Base-by-base conservation (phyloP, 2,797 vertebrate species). In the Buceros bicornis region DNA sequence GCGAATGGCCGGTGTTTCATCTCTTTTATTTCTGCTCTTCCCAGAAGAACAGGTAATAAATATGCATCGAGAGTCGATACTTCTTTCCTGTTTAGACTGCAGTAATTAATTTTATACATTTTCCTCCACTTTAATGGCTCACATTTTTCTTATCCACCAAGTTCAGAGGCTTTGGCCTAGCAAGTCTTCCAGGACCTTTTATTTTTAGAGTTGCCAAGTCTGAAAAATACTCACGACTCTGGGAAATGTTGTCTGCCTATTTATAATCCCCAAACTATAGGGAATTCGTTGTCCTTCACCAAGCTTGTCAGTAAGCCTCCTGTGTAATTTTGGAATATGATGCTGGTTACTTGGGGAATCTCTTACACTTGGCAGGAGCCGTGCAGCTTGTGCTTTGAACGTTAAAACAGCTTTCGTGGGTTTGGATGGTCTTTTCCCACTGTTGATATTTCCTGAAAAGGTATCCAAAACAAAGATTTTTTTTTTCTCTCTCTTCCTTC, bases 201-300 rank as follows among this genome's bases (percentile, higher is more conserved):
- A 50, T 80, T 76, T 90, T 89, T 82, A 85, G 67, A 69, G 28
- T 33, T 85, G 60, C 64, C 48, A 71, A 66, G 19, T 58, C 51
- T 92, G 50, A 42, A 76, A 87, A 82, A 11, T 33, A 7, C 66
- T 77, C 11, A 0, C 11, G 18, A n/a, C 28, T 70, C 57, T 16
- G 62, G 45, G 42, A 91, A 82, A 29, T 62, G n/a, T 42, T 86
- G 47, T 77, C 53, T 42, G 11, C 72, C 58, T 82, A 5, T 66
- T 89, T 62, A 20, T 76, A 60, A 78, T 92, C 66, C 48, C 19
- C 8, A 51, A 62, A 35, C 50, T 45, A 15, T 1, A 35, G 74
- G 56, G 84, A 87, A 70, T 87, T 91, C 77, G n/a, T 40, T 85
- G 60, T 87, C 67, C 60, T 95, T 93, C 58, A 76, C 70, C 73